Base-by-base conservation (phyloP, 1,140 invertebrate species). In the Drosophila santomea region DNA sequence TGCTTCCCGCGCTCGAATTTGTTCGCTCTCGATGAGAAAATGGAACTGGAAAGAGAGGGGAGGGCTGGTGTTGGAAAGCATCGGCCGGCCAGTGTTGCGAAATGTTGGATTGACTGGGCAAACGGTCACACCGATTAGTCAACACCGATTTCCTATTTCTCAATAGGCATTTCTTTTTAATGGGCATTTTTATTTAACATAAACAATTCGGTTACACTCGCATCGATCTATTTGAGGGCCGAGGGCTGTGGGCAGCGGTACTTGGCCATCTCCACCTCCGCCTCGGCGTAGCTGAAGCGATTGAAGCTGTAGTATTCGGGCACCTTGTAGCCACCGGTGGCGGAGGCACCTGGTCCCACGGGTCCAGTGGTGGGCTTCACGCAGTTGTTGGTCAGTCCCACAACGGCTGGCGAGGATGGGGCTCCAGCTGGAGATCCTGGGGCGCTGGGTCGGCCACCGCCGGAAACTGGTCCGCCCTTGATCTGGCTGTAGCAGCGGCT, bases 291-390 rank as follows among this genome's bases (percentile, higher is more conserved):
- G 64, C 95, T 96, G 78, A 94, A 95, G 25, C 94, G 93, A 81
- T 97, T 95, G 80, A 97, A 97, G 73, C 94, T 95, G 83, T 96
- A 98, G 90, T 98, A 98, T 93, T 98, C 97, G 1, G 96, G 96
- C 81, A 97, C 97, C 93, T 97, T 97, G 85, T 98, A 98, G 3
- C 94, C 93, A 36, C 94, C 94, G 63, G 93, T 92, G 89, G 97
- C 96, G 1, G 95, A 93, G 36, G 96, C 96, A 43, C 95, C 95
- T 41, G 96, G 96, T 6, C 96, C 96, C 56, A 97, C 95, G 4
- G 95, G 94, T 68, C 92, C 80, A 2, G 91, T 91, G 28, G 94
- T 93, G 28, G 95, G 92, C 62, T 94, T 93, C 2, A 96, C 93
- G 66, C 94, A 94, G 55, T 94, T 94, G 50, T 93, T 93, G 78